Base-by-base conservation (phyloP, 2,797 vertebrate genomes). In the Carcharodon carcharias region DNA sequence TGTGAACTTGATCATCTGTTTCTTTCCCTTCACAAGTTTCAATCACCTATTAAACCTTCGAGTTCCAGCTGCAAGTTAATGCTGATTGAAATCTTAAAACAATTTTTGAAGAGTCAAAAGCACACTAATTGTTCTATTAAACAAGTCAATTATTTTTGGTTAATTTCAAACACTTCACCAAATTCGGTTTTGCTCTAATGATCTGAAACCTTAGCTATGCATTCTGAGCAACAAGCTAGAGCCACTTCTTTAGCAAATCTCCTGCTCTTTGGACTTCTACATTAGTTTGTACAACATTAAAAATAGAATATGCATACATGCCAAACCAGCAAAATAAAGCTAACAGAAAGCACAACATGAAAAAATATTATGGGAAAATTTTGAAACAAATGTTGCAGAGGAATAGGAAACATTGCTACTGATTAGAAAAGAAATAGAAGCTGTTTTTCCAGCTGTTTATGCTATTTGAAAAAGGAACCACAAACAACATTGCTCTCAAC, bases 1-100 rank as follows among this genome's bases (percentile, higher is more conserved):
- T 98, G 98, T 98, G 98, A 98, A 98, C 98, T 98, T 98, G 97
- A 98, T 98, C 97, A 98, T 98, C 98, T 98, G 98, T 98, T 98
- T 98, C 97, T 58, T 97, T 97, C 97, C 98, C 97, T 97, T 97
- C 97, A 96, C 97, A 98, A 97, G 96, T 98, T 98, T 98, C 97
- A 98, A 96, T 97, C 97, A 98, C 97, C 97, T 97, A 98, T 98
- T 98, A 98, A 98, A 97, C 97, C 97, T 97, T 97, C 97, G 98
- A 98, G 97, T 97, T 98, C 97, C 97, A 98, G 98, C 98, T 98
- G 97, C 97, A 98, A 98, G 97, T 97, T 96, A 96, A 96, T 96
- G 96, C 97, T 97, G 97, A 97, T 97, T 98, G 98, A 97, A 97
- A 98, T 97, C 97, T 97, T 97, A 97, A 97, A 97, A 96, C 96